phyloP scores from a whole-genome alignment of 2,888 invertebrate genomes.

The Cheilosia variabilis region DNA sequence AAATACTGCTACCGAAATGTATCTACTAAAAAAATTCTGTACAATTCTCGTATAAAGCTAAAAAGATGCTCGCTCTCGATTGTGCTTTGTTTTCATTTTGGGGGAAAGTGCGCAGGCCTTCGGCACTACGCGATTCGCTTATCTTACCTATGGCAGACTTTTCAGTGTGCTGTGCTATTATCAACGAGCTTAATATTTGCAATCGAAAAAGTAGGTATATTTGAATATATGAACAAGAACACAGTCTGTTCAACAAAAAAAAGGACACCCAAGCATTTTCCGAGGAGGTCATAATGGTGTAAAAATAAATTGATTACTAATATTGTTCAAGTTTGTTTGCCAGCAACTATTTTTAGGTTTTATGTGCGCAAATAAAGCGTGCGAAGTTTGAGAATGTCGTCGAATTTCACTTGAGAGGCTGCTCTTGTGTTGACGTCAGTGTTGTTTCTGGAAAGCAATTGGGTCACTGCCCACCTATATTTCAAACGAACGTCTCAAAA shows the following conservation, averaged over 20 bases:
- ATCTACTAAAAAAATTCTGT: too few relatives aligned
- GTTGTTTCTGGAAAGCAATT: too few relatives aligned
- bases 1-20: neutral
- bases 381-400: too few relatives aligned
- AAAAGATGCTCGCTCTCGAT: constrained; percentile 30
- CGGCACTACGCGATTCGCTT: constrained; percentile 35
- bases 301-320: neutral
- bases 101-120: constrained; percentile 42
- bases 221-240: constrained; percentile 5
- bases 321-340: too few relatives aligned
- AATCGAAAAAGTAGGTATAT: constrained; percentile 19
- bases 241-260: constrained; percentile 31
- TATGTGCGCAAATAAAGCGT: too few relatives aligned
- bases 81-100: constrained; percentile 9
- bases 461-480: too few relatives aligned
- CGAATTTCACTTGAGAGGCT: too few relatives aligned
- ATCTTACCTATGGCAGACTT: constrained; percentile 19
- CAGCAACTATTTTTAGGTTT: too few relatives aligned
- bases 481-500: too few relatives aligned
- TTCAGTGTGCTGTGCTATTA: constrained; percentile 19
- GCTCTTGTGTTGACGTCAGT: too few relatives aligned
- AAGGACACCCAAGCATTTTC: neutral
- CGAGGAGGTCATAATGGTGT: neutral
- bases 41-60: constrained; percentile 5
- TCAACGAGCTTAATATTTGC: constrained; percentile 34